Percentiles rank a stretch among this genome's conserved stretches.
phyloP scores from a whole-genome alignment of 2,888 invertebrate genomes.

The Slavum lentiscoides region DNA sequence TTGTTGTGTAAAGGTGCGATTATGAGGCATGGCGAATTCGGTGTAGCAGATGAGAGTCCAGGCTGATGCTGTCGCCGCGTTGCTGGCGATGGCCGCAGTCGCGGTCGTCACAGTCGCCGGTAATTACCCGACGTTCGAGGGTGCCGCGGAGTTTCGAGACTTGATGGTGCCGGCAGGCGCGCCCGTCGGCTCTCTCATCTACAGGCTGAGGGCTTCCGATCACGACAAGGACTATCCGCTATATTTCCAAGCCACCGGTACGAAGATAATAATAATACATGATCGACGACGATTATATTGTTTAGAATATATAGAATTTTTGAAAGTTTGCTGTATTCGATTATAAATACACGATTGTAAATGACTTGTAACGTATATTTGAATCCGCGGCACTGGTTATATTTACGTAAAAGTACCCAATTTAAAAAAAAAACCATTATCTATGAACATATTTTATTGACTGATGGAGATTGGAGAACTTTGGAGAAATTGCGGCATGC shows the following conservation, averaged over 20 bases:
- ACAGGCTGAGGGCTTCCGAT: conserved; percentile 83
- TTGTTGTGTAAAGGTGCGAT: conserved; percentile 21
- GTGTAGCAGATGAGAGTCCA: conserved; percentile 34
- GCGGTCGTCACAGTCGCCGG: conserved; percentile 57
- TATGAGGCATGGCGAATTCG: conserved; percentile 43
- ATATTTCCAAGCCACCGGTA: conserved; percentile 70
- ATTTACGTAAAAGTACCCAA: too few relatives aligned
- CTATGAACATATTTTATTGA: too few relatives aligned
- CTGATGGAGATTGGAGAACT: too few relatives aligned
- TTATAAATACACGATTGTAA: too few relatives aligned
- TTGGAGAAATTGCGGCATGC: too few relatives aligned
- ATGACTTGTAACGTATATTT: too few relatives aligned
- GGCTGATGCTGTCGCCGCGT: not conserved
- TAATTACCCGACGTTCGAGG: conserved; percentile 82
- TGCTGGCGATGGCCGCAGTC: conserved; percentile 40
- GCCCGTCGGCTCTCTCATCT: conserved; percentile 80
- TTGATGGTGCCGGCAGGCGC: conserved; percentile 83
- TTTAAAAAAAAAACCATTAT: too few relatives aligned
- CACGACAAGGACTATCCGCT: conserved; percentile 86
- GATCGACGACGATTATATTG: not conserved
- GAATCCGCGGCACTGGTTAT: too few relatives aligned
- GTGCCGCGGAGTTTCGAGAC: conserved; percentile 79
- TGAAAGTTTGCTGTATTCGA: too few relatives aligned
- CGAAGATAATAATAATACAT: not conserved
- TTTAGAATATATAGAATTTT: too few relatives aligned